Evolutionary conservation across 2,888 invertebrate genomes (phyloP).

Genomic region (Dryomyza anilis): DNA sequence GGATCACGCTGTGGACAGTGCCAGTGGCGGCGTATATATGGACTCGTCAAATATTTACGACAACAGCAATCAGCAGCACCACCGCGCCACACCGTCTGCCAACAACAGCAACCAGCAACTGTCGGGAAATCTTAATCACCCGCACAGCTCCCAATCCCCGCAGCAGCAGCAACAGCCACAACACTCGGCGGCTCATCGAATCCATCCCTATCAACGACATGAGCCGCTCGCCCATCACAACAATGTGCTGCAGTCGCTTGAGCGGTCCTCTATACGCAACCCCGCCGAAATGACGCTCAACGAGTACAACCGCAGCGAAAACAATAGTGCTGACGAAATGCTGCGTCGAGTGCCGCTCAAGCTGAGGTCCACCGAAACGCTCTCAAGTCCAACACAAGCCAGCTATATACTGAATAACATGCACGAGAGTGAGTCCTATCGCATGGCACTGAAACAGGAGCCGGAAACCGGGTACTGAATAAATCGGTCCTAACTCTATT

Average conservation of each 20-base stretch:
- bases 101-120: constrained; percentile 15
- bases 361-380: constrained; percentile 48
- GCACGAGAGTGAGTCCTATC: constrained; percentile 52
- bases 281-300: constrained; percentile 59
- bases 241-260: constrained; percentile 39
- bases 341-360: constrained; percentile 55
- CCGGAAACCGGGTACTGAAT: constrained; percentile 59
- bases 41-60: constrained; percentile 28
- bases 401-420: constrained; percentile 46
- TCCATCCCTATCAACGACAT: constrained; percentile 43
- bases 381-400: constrained; percentile 40
- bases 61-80: constrained; percentile 4
- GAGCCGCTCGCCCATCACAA: constrained; percentile 42
- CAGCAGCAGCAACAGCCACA: constrained; percentile 26
- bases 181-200: constrained; percentile 41
- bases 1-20: constrained; percentile 4
- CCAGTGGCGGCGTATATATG: constrained; percentile 22
- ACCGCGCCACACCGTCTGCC: constrained; percentile 24
- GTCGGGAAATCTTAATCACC: constrained; percentile 17
- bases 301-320: constrained; percentile 55
- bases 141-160: constrained; percentile 5
- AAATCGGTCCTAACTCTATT: no score
- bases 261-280: constrained; percentile 46
- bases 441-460: constrained; percentile 60
- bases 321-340: constrained; percentile 50